Base-by-base conservation (phyloP, 2,797 vertebrate species). In the Mormyrops attenuatus region DNA sequence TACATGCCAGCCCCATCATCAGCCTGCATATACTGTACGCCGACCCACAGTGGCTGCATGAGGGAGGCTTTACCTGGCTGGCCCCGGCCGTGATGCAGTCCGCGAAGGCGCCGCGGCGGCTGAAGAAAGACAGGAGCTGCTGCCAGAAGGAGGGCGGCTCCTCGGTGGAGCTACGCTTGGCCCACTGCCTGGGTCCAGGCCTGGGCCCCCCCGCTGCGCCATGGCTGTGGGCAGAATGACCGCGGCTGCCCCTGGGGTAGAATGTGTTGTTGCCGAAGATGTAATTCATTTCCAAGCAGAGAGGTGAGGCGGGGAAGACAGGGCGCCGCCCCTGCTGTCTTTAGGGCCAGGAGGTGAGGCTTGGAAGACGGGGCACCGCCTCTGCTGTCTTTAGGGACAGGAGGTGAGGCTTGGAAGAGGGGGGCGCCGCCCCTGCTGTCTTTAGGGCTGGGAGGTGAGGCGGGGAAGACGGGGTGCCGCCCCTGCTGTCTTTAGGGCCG, bases 221-320 rank as follows among this genome's bases (percentile, higher is more conserved):
- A 13, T 22, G 85, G 85, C 96, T 93, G 92, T 97, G 96, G 93
- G 95, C 95, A 53, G 96, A 96, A 92, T 93, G 94, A 92, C 97
- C 96, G 90, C 92, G 96, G 95, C 94, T 94, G 5, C 96, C 96
- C 91, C 96, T 95, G 94, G 96, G 96, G 90, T 97, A 96, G 89
- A 97, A 94, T 90, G 96, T 96, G 96, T 97, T 97, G 95, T 97
- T 97, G 92, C 97, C 96, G 89, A 97, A 97, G 95, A 97, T 97
- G 96, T 97, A 97, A 96, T 97, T 97, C 97, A 97, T 97, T 95
- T 95, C 96, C 96, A 94, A 94, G 96, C 94, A 92, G 95, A 49
- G 7, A 20, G 5, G 77, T 8, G 17, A 38, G 69, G 34, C 22
- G 44, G 11, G 63, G 26, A 41, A 55, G 85, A 5, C n/a, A 4